phyloP scores from a whole-genome alignment of 2,113 vertebrate species.

The Macrotus californicus region DNA sequence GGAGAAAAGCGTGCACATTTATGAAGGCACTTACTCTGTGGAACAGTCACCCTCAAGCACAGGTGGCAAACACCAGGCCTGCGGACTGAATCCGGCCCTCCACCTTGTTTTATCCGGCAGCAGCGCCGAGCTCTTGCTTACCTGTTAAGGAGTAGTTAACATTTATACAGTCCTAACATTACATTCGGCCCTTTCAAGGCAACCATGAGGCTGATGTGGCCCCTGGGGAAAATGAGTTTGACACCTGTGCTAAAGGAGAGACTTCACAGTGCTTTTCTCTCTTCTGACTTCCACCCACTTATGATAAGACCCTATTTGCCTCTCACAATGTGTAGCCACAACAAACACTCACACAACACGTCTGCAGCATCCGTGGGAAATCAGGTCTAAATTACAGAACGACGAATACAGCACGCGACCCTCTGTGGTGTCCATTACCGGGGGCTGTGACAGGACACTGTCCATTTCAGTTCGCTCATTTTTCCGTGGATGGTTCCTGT shows the following conservation, averaged over 20 bases:
- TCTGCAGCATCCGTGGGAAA: constrained; percentile 56
- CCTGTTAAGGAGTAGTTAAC: too few relatives aligned
- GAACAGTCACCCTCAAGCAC: constrained; percentile 36
- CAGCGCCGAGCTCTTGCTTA: too few relatives aligned
- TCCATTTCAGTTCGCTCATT: constrained; percentile 53
- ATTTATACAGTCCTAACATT: too few relatives aligned
- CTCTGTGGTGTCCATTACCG: constrained; percentile 62
- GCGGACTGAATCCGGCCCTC: too few relatives aligned
- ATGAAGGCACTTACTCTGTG: constrained; percentile 15
- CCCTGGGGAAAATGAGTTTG: too few relatives aligned
- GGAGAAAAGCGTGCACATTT: neutral
- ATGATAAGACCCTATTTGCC: constrained; percentile 53
- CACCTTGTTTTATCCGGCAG: too few relatives aligned
- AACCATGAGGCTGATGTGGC: too few relatives aligned
- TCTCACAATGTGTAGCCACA: constrained; percentile 50
- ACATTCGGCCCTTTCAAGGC: too few relatives aligned
- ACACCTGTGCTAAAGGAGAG: constrained; percentile 27
- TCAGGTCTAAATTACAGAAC: constrained; percentile 57
- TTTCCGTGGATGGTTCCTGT: constrained; percentile 44
- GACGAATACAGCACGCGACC: constrained; percentile 30
- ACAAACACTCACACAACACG: constrained; percentile 30
- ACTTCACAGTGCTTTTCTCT: constrained; percentile 32
- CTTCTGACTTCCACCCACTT: constrained; percentile 17
- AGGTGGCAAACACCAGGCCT: too few relatives aligned
- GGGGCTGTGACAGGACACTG: constrained; percentile 60